These are phyloP conservation scores for Astropecten irregularis DNA, from an alignment of 53 echinoderm and acorn worm species.

Conservation along the genomic window DNA sequence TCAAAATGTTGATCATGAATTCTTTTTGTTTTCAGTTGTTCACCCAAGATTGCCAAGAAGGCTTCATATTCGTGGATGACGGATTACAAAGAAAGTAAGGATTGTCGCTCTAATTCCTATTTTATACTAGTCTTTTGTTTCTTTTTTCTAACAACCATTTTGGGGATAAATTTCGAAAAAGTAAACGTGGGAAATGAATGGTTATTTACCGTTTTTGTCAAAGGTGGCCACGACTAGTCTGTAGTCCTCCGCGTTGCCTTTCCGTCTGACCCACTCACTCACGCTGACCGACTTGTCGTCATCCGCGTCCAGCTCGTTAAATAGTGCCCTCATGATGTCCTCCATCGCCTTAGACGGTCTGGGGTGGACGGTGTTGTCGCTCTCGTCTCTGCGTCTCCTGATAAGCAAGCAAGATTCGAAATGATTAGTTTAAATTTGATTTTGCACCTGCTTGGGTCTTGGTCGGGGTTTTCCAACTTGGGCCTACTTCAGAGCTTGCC, in stretches of 20 bases:
- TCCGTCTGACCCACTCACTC: conserved; percentile 27
- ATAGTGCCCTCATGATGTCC: conserved; percentile 22
- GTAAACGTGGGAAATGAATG: not conserved
- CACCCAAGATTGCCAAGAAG: not conserved
- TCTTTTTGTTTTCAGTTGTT: not conserved
- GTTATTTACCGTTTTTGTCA: conserved; percentile 36
- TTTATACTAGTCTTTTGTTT: no score
- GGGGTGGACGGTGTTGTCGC: not conserved
- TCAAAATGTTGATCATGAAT: no score
- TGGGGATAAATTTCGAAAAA: not conserved
- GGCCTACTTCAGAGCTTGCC: no score
- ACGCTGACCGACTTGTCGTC: conserved; percentile 1
- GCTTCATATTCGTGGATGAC: no score
- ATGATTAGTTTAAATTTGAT: not conserved
- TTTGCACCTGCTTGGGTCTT: not conserved
- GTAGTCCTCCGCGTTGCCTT: conserved; percentile 30
- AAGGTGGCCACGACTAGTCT: conserved; percentile 16
- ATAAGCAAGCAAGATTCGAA: not conserved
- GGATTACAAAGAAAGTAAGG: no score
- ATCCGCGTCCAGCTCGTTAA: conserved; percentile 29
- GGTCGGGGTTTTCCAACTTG: no score
- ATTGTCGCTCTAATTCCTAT: no score
- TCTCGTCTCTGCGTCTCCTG: not conserved
- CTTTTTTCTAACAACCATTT: not conserved
- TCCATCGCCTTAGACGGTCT: not conserved